Conservation (phyloP, 2,888 invertebrate genomes). For the Amiota mariae region DNA sequence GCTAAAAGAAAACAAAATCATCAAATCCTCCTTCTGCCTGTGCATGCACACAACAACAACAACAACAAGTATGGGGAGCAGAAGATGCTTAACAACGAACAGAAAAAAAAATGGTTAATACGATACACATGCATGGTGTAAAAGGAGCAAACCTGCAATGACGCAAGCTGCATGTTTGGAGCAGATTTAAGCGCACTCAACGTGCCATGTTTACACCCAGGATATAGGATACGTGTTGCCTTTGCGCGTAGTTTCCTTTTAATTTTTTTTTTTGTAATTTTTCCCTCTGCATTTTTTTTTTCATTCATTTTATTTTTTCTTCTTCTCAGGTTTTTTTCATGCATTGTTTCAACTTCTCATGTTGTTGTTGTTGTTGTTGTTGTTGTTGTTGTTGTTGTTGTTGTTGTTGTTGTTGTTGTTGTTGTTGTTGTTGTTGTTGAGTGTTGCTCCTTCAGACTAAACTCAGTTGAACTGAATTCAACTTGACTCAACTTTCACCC, state of each 20-base stretch:
- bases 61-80: not conserved
- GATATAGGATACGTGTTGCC: not conserved
- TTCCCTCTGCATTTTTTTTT: not conserved
- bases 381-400: too few relatives aligned
- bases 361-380: too few relatives aligned
- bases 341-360: too few relatives aligned
- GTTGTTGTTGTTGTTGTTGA: too few relatives aligned
- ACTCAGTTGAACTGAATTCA: too few relatives aligned
- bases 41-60: not conserved
- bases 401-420: too few relatives aligned
- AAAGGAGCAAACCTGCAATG: not conserved
- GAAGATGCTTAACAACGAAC: not conserved
- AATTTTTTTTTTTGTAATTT: not conserved
- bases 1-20: too few relatives aligned
- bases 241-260: not conserved
- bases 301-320: not conserved
- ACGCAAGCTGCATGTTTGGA: not conserved
- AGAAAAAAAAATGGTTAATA: not conserved
- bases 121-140: conserved; percentile 1
- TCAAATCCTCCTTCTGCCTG: too few relatives aligned
- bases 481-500: not conserved
- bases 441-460: too few relatives aligned
- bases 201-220: conserved; percentile 14
- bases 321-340: too few relatives aligned
- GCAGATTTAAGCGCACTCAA: conserved; percentile 12